A percentile compares a stretch with the other conserved stretches of the same genome.
Conservation (phyloP, 2,888 invertebrate species). For the Scaeva pyrastri region DNA sequence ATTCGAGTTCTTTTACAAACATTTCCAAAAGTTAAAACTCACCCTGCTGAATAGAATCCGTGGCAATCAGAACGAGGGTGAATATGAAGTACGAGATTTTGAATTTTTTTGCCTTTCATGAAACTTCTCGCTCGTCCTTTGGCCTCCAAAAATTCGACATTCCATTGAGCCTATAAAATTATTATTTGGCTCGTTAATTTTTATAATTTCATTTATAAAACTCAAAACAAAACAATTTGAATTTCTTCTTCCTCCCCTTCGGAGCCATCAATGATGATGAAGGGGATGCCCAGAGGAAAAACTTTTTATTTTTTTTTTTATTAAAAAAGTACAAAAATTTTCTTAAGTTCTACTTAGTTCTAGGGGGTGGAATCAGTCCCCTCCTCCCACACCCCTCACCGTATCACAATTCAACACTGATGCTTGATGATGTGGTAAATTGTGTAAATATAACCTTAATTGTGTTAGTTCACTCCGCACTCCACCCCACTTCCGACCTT, state of each 20-base stretch:
- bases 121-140: too few relatives aligned
- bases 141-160: too few relatives aligned
- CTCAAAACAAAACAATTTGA: neutral
- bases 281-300: slow-evolving; percentile 21
- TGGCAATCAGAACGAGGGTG: too few relatives aligned
- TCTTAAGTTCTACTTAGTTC: neutral
- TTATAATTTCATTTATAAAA: slow-evolving; percentile 8
- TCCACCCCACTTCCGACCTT: neutral
- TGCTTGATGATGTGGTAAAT: slow-evolving; percentile 29
- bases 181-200: neutral
- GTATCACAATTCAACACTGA: neutral
- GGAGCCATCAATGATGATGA: slow-evolving; percentile 29
- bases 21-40: too few relatives aligned
- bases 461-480: neutral
- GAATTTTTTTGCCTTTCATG: too few relatives aligned
- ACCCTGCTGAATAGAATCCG: too few relatives aligned
- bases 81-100: too few relatives aligned
- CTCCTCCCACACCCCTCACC: neutral
- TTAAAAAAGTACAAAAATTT: slow-evolving; percentile 52
- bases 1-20: too few relatives aligned
- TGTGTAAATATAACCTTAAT: slow-evolving; percentile 30
- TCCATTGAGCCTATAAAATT: too few relatives aligned
- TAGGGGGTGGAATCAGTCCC: too few relatives aligned
- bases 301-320: slow-evolving; percentile 28
- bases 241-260: neutral